A percentile compares a stretch with the other conserved stretches of the same genome.
phyloP scores from a whole-genome alignment of 2,797 vertebrate species.

The Etheostoma nigrum region DNA sequence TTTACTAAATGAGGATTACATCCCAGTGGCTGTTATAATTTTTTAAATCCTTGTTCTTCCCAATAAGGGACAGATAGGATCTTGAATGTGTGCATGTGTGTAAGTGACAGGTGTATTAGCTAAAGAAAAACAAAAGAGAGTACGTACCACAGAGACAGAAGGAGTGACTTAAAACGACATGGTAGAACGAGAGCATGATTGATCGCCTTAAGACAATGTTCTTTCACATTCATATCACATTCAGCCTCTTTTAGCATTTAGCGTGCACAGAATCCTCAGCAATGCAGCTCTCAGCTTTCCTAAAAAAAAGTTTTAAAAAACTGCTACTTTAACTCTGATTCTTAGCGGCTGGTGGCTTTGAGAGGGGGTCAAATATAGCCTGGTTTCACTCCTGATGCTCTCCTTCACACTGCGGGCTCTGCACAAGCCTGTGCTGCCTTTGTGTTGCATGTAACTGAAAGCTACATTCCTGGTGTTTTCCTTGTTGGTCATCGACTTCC shows the following conservation, averaged over 20 bases:
- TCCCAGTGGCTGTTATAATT: constrained; percentile 60
- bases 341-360: constrained; percentile 62
- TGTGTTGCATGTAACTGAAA: constrained; percentile 38
- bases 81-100: constrained; percentile 17
- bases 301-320: neutral
- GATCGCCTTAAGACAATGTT: constrained; percentile 59
- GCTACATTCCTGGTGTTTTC: constrained; percentile 29
- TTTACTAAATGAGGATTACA: constrained; percentile 60
- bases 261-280: constrained; percentile 40
- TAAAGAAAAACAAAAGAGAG: constrained; percentile 4
- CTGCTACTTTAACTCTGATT: constrained; percentile 67
- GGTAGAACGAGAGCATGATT: constrained; percentile 28
- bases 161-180: constrained; percentile 28
- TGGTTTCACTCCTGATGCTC: constrained; percentile 26
- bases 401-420: constrained; percentile 21
- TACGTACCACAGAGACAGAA: constrained; percentile 1
- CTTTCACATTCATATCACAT: constrained; percentile 28
- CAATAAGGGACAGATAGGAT: constrained; percentile 35
- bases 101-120: constrained; percentile 19
- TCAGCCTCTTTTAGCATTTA: constrained; percentile 44
- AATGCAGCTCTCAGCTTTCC: constrained; percentile 8
- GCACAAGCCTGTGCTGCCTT: constrained; percentile 16
- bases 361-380: constrained; percentile 36
- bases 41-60: constrained; percentile 56
- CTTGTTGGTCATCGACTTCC: constrained; percentile 56